Conservation (phyloP, 2,797 vertebrate species). For the Okamejei kenojei region DNA sequence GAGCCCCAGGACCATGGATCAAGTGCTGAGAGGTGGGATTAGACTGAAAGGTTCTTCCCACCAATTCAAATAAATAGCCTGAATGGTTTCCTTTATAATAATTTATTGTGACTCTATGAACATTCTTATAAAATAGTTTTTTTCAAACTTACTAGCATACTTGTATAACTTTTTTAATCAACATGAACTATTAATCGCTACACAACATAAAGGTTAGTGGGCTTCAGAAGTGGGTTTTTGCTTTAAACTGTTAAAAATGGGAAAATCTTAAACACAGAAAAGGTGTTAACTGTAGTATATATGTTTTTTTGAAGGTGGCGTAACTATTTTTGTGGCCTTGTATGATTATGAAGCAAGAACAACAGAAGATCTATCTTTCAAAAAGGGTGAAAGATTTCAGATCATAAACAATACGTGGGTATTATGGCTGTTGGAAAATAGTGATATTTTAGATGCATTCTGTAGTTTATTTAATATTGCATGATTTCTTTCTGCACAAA, state of each 20-base stretch:
- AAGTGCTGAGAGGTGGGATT: too few species aligned
- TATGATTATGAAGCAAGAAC: slow-evolving; percentile 96
- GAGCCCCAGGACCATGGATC: too few species aligned
- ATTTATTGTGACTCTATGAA: not conserved
- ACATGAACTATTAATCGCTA: not conserved
- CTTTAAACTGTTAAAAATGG: not conserved
- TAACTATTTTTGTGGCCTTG: slow-evolving; percentile 93
- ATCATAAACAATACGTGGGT: slow-evolving; percentile 96
- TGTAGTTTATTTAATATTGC: slow-evolving; percentile 45
- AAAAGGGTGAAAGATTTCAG: slow-evolving; percentile 91
- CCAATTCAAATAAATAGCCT: too few species aligned
- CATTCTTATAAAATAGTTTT: not conserved
- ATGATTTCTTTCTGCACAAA: not conserved
- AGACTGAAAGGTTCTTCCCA: too few species aligned
- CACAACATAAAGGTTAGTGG: not conserved
- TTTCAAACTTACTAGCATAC: not conserved
- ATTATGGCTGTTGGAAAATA: slow-evolving; percentile 38
- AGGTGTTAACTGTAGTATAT: not conserved
- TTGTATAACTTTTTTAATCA: not conserved
- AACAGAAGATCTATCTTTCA: slow-evolving; percentile 89
- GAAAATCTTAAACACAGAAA: not conserved
- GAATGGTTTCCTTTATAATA: too few species aligned
- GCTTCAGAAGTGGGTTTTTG: not conserved
- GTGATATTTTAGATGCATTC: slow-evolving; percentile 43
- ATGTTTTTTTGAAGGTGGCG: slow-evolving; percentile 63